phyloP scores from a whole-genome alignment of 1,140 invertebrate genomes.

The Wiebesia pumilae region DNA sequence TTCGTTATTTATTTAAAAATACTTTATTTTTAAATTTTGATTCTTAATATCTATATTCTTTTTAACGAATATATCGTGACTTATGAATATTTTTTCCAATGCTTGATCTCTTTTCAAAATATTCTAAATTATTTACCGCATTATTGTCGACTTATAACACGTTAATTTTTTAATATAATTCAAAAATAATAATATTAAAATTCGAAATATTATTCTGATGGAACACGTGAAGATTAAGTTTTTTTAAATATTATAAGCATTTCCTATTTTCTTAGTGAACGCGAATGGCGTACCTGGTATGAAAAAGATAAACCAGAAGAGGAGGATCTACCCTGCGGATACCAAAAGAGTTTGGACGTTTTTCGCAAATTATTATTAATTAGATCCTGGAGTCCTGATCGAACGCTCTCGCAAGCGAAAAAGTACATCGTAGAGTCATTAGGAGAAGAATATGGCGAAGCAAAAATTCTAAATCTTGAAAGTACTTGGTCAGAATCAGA shows the following conservation, averaged over 20 bases:
- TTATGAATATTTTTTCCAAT: too few relatives aligned
- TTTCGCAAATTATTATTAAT: conserved; percentile 93
- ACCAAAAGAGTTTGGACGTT: conserved; percentile 90
- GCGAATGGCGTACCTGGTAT: conserved; percentile 95
- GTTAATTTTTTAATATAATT: too few relatives aligned
- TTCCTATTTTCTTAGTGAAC: conserved; percentile 77
- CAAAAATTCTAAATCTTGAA: conserved; percentile 93
- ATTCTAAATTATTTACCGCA: too few relatives aligned
- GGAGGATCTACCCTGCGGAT: conserved; percentile 93
- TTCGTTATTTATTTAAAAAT: too few relatives aligned
- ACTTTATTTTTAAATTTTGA: too few relatives aligned
- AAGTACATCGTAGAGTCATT: conserved; percentile 93
- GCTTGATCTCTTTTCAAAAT: too few relatives aligned
- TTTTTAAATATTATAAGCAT: too few relatives aligned
- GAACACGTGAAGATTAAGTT: neutral
- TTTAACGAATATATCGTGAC: too few relatives aligned
- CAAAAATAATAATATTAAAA: too few relatives aligned
- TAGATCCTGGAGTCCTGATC: conserved; percentile 95
- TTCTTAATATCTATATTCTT: too few relatives aligned
- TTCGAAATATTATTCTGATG: too few relatives aligned
- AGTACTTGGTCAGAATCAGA: conserved; percentile 92
- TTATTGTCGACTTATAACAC: too few relatives aligned
- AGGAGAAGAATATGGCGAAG: conserved; percentile 93
- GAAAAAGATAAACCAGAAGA: conserved; percentile 95
- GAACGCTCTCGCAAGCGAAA: conserved; percentile 94